Evolutionary conservation across 2,888 invertebrate species (phyloP).

Genomic region (Diaprepes abbreviatus): DNA sequence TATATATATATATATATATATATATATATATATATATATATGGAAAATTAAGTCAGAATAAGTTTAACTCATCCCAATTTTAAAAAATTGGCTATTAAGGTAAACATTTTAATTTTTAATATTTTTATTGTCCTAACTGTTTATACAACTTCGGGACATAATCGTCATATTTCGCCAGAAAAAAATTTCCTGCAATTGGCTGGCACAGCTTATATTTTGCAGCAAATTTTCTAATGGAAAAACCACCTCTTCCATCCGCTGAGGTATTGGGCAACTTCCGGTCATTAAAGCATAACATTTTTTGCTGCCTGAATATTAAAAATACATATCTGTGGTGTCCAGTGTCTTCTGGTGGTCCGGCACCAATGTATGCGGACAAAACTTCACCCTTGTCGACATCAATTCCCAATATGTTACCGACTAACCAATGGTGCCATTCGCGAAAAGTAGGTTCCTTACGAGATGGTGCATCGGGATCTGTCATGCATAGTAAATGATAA

Average conservation of each 20-base stretch:
- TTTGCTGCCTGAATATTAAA: conserved; percentile 68
- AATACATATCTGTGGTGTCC: conserved; percentile 82
- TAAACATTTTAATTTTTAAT: no score
- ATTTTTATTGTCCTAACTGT: conserved; percentile 67
- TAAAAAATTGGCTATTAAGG: no score
- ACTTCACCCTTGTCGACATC: conserved; percentile 79
- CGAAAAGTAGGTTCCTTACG: conserved; percentile 80
- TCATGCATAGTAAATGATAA: conserved; percentile 74
- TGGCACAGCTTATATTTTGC: conserved; percentile 84
- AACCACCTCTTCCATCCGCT: conserved; percentile 72
- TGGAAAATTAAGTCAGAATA: no score
- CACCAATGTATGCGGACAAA: conserved; percentile 83
- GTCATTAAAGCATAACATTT: conserved; percentile 59
- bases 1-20: no score
- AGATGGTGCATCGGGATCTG: conserved; percentile 93
- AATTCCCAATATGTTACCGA: conserved; percentile 85
- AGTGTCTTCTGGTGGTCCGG: conserved; percentile 82
- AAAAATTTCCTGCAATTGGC: conserved; percentile 90
- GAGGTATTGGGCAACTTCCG: conserved; percentile 56
- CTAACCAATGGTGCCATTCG: conserved; percentile 94
- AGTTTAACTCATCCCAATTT: no score
- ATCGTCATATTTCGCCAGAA: conserved; percentile 87
- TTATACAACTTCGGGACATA: conserved; percentile 89
- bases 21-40: no score
- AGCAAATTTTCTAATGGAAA: conserved; percentile 81